Evolutionary conservation across 1,140 invertebrate species (phyloP), one percentile per base, ranked within the genome.

Genomic region (Euwallacea fornicatus): DNA sequence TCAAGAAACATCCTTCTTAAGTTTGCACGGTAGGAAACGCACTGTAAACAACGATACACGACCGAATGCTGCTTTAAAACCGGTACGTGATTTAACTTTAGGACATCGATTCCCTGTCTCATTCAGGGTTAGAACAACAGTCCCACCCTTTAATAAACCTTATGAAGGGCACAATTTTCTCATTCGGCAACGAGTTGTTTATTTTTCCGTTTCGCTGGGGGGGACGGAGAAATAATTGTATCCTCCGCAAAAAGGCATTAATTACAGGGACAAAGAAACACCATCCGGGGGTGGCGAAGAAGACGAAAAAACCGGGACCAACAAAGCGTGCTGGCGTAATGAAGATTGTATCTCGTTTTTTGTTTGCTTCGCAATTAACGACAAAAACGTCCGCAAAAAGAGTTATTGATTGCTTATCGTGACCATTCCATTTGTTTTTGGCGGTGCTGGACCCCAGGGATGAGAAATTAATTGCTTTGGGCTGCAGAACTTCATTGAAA

Each of bases 301-400:
- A 13, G 41, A 41, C 21, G 16, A 43, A 43, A 43, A 61, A 61
- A 61, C 10, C 8, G 8, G 54, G 54, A 15, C 11, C 9, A 56
- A 61, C 59, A 61, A 43, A 61, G 59, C 33, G 33, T 43, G 59
- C 21, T 43, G 59, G 11, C 42, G 42, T 61, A 61, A 61, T 61
- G 59, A 61, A 61, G 59, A 61, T 61, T 61, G 59, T 21, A 43
- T 43, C 59, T 61, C 59, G 59, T 41, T 61, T 61, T 61, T 61
- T 61, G 59, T 61, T 61, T 61, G 21, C 59, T 61, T 61, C 43
- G 59, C 59, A 61, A 61, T 61, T 61, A 61, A 43, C 42, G 59
- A 61, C 8, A 61, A 61, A 61, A 61, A 61, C 9, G 59, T 61
- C 59, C 33, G n/a, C 59, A 61, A 61, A 61, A 61, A 61, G 59